Base-by-base conservation (phyloP, 2,797 vertebrate genomes). In the Pempheris klunzingeri region DNA sequence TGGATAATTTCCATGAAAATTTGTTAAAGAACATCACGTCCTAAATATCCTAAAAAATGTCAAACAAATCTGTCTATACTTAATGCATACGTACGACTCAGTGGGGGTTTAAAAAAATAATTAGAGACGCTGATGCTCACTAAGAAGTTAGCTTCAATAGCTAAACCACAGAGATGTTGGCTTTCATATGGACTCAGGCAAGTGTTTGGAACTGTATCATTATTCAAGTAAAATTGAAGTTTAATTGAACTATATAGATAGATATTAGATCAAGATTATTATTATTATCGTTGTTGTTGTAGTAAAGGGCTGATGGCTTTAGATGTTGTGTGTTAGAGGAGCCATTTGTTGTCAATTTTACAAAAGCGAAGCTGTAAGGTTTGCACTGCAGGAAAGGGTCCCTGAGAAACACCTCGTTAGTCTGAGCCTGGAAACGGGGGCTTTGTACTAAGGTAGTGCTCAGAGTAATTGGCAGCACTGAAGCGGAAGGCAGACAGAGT, bases 361-460 rank as follows among this genome's bases (percentile, higher is more conserved):
- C 36, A 63, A 68, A 77, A 59, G 55, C 47, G 50, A 71, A 78
- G 77, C 62, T 43, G 3, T 13, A 58, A 77, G 43, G 58, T 59
- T 18, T 32, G 41, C 65, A 18, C 49, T 20, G 75, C 74, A 54
- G 59, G 24, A 61, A 75, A 71, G 68, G 52, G n/a, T 71, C 58
- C 72, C 81, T 46, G 62, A 87, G 67, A 79, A 87, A 84, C 80
- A 67, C 77, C 78, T 90, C 60, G 47, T 88, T 90, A 90, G 64
- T 70, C 80, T 41, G 0, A 71, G 77, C 58, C 71, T 55, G 57
- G 49, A 76, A 59, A 81, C 18, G 24, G 41, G 64, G 34, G 58
- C 81, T 81, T 65, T 85, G 77, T 76, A 72, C 74, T 78, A 62
- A 47, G 80, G 73, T 74, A 71, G 78, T 60, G 73, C 77, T 79